phyloP scores from a whole-genome alignment of 2,797 vertebrate species.

The Alectoris magna region DNA sequence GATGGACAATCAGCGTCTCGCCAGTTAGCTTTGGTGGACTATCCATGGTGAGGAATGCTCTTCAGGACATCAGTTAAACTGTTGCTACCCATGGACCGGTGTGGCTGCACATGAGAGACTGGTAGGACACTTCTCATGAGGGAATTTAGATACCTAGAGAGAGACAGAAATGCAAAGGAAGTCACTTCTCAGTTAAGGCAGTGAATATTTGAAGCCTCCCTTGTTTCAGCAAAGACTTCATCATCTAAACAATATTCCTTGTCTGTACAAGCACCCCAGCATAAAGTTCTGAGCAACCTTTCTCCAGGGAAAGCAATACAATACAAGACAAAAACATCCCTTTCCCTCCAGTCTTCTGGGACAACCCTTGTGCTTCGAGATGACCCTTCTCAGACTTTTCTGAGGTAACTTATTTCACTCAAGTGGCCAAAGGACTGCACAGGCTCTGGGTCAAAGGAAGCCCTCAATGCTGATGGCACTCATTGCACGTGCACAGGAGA shows the following conservation, averaged over 20 bases:
- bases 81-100: conserved; percentile 70
- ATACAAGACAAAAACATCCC: fast-evolving
- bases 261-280: neutral
- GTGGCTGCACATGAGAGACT: conserved; percentile 35
- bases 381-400: neutral
- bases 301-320: neutral
- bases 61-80: conserved; percentile 76
- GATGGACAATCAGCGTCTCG: conserved; percentile 96
- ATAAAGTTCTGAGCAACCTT: neutral
- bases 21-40: conserved; percentile 92
- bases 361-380: neutral
- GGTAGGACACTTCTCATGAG: conserved; percentile 59
- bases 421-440: neutral
- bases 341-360: neutral
- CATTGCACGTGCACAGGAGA: neutral
- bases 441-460: neutral
- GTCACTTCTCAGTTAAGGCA: conserved; percentile 24
- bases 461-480: neutral
- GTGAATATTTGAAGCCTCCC: neutral
- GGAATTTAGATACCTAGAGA: conserved; percentile 41
- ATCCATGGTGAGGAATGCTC: conserved; percentile 86
- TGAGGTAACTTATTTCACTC: neutral
- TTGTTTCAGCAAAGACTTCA: neutral
- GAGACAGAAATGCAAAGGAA: conserved; percentile 36
- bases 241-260: neutral